Conservation (phyloP, 2,888 invertebrate species). For the Chelonus formosanus region DNA sequence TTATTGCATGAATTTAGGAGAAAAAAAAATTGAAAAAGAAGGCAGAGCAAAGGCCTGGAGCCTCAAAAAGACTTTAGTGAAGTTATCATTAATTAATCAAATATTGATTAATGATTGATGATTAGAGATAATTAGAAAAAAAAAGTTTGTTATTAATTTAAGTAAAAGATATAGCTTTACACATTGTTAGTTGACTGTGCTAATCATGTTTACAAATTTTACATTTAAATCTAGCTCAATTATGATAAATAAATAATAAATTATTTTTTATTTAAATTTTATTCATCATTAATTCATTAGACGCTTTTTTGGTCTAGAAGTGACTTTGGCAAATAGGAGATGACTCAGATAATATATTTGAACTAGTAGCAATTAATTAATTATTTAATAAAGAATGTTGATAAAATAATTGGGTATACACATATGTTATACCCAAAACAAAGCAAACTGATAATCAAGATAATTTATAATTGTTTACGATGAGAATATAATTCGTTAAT, state of each 20-base stretch:
- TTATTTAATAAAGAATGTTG: slow-evolving; percentile 4
- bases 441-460: slow-evolving; percentile 27
- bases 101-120: slow-evolving; percentile 1
- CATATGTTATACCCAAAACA: slow-evolving; percentile 33
- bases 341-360: background rate
- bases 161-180: slow-evolving; percentile 42
- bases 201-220: slow-evolving; percentile 44
- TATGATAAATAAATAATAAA: slow-evolving; percentile 26
- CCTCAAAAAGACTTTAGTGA: slow-evolving; percentile 36
- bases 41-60: slow-evolving; percentile 36
- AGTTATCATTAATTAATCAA: slow-evolving; percentile 30
- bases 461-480: too few species aligned
- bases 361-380: slow-evolving; percentile 1
- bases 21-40: slow-evolving; percentile 22
- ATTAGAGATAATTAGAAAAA: slow-evolving; percentile 25
- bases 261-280: slow-evolving; percentile 16
- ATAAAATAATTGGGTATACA: slow-evolving; percentile 22
- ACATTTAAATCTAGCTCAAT: slow-evolving; percentile 34
- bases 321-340: background rate
- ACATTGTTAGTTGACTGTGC: slow-evolving; percentile 42
- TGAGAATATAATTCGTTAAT: too few species aligned
- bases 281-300: background rate
- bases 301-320: slow-evolving; percentile 13
- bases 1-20: slow-evolving; percentile 34
- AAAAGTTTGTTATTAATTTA: slow-evolving; percentile 45